These are phyloP conservation scores for Phymastichus coffea DNA, from an alignment of 1,140 invertebrate species.

Conservation along the genomic window DNA sequence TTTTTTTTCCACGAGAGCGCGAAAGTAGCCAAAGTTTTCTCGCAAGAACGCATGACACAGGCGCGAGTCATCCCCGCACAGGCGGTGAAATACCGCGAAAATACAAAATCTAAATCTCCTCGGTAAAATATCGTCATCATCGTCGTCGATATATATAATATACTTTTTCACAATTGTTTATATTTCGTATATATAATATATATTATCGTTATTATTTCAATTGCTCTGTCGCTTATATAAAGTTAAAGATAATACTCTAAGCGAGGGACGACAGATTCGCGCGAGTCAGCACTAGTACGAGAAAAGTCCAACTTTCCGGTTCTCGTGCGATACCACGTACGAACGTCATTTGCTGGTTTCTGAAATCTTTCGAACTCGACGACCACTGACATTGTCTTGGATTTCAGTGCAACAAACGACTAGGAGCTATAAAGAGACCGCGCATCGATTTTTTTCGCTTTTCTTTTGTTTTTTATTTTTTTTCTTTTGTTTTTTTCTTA, in stretches of 20 bases:
- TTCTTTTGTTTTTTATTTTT: conserved; percentile 13
- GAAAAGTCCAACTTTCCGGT: too few relatives aligned
- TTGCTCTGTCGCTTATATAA: conserved; percentile 50
- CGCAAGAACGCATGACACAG: conserved; percentile 10
- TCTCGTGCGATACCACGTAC: too few relatives aligned
- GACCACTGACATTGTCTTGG: conserved; percentile 22
- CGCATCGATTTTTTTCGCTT: not conserved
- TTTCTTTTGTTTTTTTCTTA: conserved; percentile 9
- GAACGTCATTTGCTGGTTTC: too few relatives aligned
- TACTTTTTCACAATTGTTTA: conserved; percentile 36
- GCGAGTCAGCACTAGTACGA: too few relatives aligned
- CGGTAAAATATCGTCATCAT: conserved; percentile 48
- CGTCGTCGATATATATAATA: conserved; percentile 27
- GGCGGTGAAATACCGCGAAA: conserved; percentile 42
- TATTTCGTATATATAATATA: conserved; percentile 39
- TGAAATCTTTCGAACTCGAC: conserved; percentile 12
- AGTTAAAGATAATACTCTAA: conserved; percentile 52
- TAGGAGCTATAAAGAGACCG: conserved; percentile 26
- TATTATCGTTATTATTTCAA: conserved; percentile 40
- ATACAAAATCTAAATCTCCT: conserved; percentile 53
- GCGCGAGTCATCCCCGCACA: conserved; percentile 40
- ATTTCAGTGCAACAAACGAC: conserved; percentile 25
- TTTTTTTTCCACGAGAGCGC: conserved; percentile 9
- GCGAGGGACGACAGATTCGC: conserved; percentile 47
- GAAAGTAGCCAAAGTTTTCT: conserved; percentile 3